A percentile compares a stretch with the other conserved stretches of the same genome.
Evolutionary conservation across 2,113 vertebrate species (phyloP).

Genomic region (Hystrix brachyura): DNA sequence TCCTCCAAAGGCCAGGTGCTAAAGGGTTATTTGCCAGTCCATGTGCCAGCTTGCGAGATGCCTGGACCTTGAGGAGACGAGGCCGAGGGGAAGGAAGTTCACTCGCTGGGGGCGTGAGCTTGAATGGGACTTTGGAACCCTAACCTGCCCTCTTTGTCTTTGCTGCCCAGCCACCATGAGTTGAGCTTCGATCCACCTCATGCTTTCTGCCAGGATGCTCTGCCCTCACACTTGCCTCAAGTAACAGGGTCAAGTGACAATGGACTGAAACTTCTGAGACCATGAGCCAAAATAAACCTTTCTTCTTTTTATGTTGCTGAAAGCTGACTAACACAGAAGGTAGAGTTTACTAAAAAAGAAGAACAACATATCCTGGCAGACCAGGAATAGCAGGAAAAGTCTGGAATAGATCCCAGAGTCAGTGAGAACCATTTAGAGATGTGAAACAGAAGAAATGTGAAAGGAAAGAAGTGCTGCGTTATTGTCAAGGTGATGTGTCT

Average conservation of each 20-base stretch:
- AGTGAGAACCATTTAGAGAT: not conserved
- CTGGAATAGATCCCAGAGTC: not conserved
- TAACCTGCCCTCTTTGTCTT: not conserved
- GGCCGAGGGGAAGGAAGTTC: not conserved
- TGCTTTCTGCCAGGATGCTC: no score
- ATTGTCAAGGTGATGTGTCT: not conserved
- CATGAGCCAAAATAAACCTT: not conserved
- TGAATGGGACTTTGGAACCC: no score
- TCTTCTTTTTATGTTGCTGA: not conserved
- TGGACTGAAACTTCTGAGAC: not conserved
- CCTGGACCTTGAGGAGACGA: not conserved
- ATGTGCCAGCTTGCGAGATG: not conserved
- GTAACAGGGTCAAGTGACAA: not conserved
- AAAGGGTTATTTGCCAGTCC: not conserved
- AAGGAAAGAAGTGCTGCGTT: not conserved
- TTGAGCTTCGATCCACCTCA: not conserved
- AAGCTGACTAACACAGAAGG: not conserved
- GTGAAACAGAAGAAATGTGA: not conserved
- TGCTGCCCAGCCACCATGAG: not conserved
- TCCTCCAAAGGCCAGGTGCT: not conserved
- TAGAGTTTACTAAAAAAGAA: not conserved
- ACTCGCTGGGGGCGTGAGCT: accelerated
- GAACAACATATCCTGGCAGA: not conserved
- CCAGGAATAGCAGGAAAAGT: not conserved
- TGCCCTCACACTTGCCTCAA: not conserved